Evolutionary conservation across 1,140 invertebrate species (phyloP), one percentile per base, ranked within the genome.

Genomic region (Macrocentrus cingulum): DNA sequence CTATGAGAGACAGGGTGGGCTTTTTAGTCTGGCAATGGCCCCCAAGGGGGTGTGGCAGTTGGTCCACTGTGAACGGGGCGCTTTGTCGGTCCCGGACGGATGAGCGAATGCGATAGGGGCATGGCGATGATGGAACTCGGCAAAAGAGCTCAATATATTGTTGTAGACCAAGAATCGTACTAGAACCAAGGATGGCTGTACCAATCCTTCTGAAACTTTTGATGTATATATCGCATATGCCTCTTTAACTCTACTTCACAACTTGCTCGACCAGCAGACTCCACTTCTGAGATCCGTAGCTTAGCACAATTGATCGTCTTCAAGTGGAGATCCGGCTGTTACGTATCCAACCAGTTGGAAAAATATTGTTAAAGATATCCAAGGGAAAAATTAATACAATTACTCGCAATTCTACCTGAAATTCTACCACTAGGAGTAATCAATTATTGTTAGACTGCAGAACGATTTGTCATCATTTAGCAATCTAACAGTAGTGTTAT

Each of bases 121-220:
- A 13, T 8, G 8, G 25, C 25, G 25, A 29, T 29, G 25, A 29
- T 29, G 25, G 25, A 5, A 9, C 25, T 5, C 37, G 19, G 37
- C n/a, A 52, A 45, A 11, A 37, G 19, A 23, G 37, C 15, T 18
- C 9, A 9, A 54, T 23, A 13, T 41, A 32, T 52, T 37, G n/a
- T n/a, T n/a, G 51, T 51, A 46, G 50, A 37, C 57, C 51, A 53
- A 52, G 57, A 48, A 52, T 46, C 41, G 37, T 42, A 42, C 13
- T 37, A 49, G 36, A 13, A 59, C 49, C 41, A 52, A 46, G 42
- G 57, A 53, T 52, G 57, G 50, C 53, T 59, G 53, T 29, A 29
- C 4, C n/a, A n/a, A n/a, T n/a, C n/a, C n/a, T n/a, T n/a, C n/a
- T n/a, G n/a, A n/a, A n/a, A n/a, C n/a, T n/a, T n/a, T n/a, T n/a